Base-by-base conservation (phyloP, 2,888 invertebrate species). In the Caenorhabditis sp. region DNA sequence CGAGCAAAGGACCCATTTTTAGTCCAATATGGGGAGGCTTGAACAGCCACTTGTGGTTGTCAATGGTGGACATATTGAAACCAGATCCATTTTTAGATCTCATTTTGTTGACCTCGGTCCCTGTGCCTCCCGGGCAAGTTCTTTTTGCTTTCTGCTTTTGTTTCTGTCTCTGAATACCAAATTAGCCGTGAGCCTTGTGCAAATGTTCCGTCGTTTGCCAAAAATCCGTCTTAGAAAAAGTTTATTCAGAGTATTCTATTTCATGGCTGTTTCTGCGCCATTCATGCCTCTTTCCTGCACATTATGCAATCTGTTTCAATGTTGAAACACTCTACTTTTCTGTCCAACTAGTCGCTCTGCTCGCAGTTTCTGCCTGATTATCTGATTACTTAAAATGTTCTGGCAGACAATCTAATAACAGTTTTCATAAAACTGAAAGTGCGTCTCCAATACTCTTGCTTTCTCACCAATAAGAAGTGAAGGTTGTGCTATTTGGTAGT, bases 31-130 rank as follows among this genome's bases (percentile, higher is more conserved):
- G 18, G 61, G 67, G 13, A 60, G 67, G 32, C 67, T 76, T 76
- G 61, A 76, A 67, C 67, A 67, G 61, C 61, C 76, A 76, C 76
- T 76, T 76, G 53, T 67, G 53, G n/a, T 61, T 67, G 40, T 67
- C 65, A 28, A 76, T 76, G 67, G 67, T 51, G 28, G 67, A 67
- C 65, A 76, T 76, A 76, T 76, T 76, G 76, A 76, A 76, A 76
- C 60, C 67, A 76, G 76, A 76, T 61, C 76, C 76, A 76, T 76
- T 76, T 76, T 51, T 51, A 26, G 50, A 47, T 40, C 67, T 13
- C 74, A 20, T 60, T 32, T 53, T 76, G 61, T 67, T 67, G 76
- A 76, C 67, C 53, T 47, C 61, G 67, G 50, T 53, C 51, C 44
- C 65, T 60, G 44, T 28, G 51, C 67, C 32, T 0, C 18, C 51